Percentiles rank a stretch among this genome's conserved stretches.
These are phyloP conservation scores for Drosophila oshimai DNA, from an alignment of 1,140 invertebrate genomes.

Conservation along the genomic window DNA sequence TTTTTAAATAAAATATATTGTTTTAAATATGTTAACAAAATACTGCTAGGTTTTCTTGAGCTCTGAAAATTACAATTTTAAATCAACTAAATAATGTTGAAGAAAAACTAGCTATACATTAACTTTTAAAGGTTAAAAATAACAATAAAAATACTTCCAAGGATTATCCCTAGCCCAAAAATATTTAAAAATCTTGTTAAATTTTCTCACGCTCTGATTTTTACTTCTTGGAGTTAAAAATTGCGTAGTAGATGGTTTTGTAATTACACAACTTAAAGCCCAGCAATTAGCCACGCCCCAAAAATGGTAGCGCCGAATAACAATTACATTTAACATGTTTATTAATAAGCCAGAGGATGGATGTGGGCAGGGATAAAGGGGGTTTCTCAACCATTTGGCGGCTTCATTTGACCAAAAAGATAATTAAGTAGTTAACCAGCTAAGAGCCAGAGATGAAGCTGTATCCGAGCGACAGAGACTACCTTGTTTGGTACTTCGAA, in stretches of 20 bases:
- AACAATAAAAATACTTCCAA: too few species aligned
- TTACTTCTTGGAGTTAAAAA: neutral
- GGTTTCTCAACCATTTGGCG: conserved; percentile 17
- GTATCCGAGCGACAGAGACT: conserved; percentile 7
- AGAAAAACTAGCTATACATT: too few species aligned
- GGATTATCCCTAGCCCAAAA: neutral
- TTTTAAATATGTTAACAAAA: too few species aligned
- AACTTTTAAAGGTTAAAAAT: too few species aligned
- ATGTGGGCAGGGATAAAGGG: neutral
- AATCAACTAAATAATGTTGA: too few species aligned
- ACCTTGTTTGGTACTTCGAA: conserved; percentile 36
- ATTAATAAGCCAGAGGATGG: conserved; percentile 42
- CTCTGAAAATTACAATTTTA: too few species aligned
- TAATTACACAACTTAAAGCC: conserved; percentile 21
- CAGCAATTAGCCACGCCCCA: conserved; percentile 16
- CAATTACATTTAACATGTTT: conserved; percentile 60
- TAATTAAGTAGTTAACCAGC: conserved; percentile 50
- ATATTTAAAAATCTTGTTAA: conserved; percentile 2
- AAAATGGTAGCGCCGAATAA: conserved; percentile 37
- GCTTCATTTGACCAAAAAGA: conserved; percentile 38
- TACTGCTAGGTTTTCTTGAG: too few species aligned
- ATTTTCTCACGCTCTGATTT: conserved; percentile 16
- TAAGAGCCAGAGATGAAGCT: conserved; percentile 23
- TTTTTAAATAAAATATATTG: too few species aligned
- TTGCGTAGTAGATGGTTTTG: neutral